phyloP scores from a whole-genome alignment of 2,888 invertebrate species.

The Machimus rusticus region DNA sequence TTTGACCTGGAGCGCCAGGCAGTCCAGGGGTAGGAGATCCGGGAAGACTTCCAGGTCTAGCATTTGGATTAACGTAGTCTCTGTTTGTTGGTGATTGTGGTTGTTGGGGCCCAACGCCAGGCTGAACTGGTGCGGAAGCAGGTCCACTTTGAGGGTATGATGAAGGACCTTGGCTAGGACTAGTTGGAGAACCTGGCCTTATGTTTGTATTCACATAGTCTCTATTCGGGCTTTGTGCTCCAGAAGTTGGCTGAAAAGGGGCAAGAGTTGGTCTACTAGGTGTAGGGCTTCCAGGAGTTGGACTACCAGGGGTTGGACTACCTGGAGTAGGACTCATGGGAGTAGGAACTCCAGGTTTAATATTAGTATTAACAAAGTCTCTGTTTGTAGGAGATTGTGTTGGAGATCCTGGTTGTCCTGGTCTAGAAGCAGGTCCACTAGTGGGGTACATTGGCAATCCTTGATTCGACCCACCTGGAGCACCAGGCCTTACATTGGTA shows the following conservation, averaged over 20 bases:
- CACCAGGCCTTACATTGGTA: not conserved
- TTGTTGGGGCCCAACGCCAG: not conserved
- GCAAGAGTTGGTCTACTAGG: not conserved
- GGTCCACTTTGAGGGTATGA: not conserved
- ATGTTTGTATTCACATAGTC: not conserved
- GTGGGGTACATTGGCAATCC: not conserved
- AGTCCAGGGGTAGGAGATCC: not conserved
- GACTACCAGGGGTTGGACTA: not conserved
- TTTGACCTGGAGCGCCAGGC: not conserved
- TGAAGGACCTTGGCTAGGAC: not conserved
- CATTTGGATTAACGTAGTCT: constrained; percentile 30
- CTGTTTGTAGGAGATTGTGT: not conserved
- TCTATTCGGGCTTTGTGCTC: too few relatives aligned
- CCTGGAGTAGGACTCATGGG: not conserved
- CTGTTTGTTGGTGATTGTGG: not conserved
- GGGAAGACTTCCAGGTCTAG: not conserved
- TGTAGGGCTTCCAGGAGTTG: not conserved
- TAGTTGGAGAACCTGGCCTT: not conserved
- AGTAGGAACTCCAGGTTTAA: not conserved
- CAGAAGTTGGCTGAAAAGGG: not conserved
- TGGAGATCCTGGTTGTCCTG: not conserved
- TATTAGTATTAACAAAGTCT: constrained; percentile 25
- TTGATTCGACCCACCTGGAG: not conserved
- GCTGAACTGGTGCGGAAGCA: not conserved
- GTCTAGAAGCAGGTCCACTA: not conserved